A percentile compares a stretch with the other conserved stretches of the same genome.
These are phyloP conservation scores for Mylabris phalerata DNA, from an alignment of 1,140 invertebrate species.

Conservation along the genomic window DNA sequence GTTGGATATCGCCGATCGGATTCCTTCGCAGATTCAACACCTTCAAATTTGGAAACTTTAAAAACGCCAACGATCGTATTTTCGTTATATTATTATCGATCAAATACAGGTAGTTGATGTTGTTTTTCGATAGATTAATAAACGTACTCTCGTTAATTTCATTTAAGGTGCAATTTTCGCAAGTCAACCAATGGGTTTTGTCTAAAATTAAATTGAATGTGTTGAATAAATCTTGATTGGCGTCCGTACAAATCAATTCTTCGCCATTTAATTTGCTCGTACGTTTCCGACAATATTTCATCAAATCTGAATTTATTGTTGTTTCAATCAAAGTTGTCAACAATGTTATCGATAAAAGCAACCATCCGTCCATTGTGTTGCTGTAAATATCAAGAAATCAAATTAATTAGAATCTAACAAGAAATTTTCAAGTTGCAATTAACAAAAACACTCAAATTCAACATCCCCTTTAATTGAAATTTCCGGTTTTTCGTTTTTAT, in stretches of 20 bases:
- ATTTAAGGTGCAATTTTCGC: slow-evolving; percentile 29
- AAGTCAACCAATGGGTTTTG: slow-evolving; percentile 31
- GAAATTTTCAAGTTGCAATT: no score
- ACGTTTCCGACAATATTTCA: slow-evolving; percentile 1
- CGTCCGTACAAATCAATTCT: slow-evolving; percentile 28
- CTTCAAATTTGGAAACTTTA: slow-evolving; percentile 29
- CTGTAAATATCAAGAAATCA: background rate
- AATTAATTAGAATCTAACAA: no score
- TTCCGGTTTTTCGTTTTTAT: no score
- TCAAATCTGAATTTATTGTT: background rate
- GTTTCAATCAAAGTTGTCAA: slow-evolving; percentile 1
- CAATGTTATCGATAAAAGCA: slow-evolving; percentile 1
- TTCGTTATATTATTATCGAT: slow-evolving; percentile 15
- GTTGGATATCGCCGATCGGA: slow-evolving; percentile 24
- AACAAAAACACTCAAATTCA: no score
- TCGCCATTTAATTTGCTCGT: background rate
- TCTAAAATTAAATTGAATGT: slow-evolving; percentile 26
- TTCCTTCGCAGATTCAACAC: slow-evolving; percentile 30
- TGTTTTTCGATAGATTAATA: slow-evolving; percentile 28
- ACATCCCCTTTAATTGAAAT: no score
- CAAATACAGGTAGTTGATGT: slow-evolving; percentile 30
- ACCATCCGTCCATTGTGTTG: slow-evolving; percentile 8
- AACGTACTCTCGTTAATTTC: slow-evolving; percentile 32
- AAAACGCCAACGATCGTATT: slow-evolving; percentile 28
- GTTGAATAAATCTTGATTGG: slow-evolving; percentile 26